Conservation (phyloP, 2,888 invertebrate species). For the Cheilosia scutellata region DNA sequence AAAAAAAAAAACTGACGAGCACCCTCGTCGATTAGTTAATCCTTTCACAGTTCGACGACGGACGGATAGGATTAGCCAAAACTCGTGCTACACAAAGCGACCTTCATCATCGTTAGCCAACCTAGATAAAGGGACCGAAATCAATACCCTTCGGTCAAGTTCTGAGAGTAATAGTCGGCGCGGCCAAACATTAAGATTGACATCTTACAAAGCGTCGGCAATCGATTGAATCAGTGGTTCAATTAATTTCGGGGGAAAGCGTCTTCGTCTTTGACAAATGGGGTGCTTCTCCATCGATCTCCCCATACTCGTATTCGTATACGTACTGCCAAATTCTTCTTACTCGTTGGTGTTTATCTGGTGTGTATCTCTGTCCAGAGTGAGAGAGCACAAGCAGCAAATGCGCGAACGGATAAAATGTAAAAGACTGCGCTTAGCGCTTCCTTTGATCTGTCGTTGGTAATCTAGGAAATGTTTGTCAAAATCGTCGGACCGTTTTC, state of each 20-base stretch:
- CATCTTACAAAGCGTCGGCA: conserved; percentile 74
- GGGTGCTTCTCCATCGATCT: conserved; percentile 13
- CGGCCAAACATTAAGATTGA: conserved; percentile 65
- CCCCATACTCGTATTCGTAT: background rate
- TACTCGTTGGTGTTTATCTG: conserved; percentile 43
- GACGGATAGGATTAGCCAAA: conserved; percentile 75
- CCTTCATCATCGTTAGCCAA: conserved; percentile 29
- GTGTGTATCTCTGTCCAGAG: conserved; percentile 53
- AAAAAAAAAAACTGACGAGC: conserved; percentile 40
- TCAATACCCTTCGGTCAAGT: conserved; percentile 59
- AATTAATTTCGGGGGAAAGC: conserved; percentile 74
- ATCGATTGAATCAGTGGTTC: conserved; percentile 74
- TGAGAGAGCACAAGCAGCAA: conserved; percentile 66
- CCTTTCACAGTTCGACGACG: conserved; percentile 55
- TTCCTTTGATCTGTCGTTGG: conserved; percentile 84
- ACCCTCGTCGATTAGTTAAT: conserved; percentile 61
- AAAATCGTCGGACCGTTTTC: conserved; percentile 84
- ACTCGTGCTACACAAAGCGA: conserved; percentile 74
- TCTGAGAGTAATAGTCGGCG: conserved; percentile 47
- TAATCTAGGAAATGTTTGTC: conserved; percentile 85
- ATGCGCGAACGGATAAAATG: conserved; percentile 78
- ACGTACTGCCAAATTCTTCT: conserved; percentile 21
- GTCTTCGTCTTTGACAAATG: conserved; percentile 60
- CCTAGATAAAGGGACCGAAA: conserved; percentile 62
- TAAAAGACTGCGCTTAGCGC: conserved; percentile 78